phyloP scores from a whole-genome alignment of 2,113 vertebrate species.

The Corythornis madagascariensis region DNA sequence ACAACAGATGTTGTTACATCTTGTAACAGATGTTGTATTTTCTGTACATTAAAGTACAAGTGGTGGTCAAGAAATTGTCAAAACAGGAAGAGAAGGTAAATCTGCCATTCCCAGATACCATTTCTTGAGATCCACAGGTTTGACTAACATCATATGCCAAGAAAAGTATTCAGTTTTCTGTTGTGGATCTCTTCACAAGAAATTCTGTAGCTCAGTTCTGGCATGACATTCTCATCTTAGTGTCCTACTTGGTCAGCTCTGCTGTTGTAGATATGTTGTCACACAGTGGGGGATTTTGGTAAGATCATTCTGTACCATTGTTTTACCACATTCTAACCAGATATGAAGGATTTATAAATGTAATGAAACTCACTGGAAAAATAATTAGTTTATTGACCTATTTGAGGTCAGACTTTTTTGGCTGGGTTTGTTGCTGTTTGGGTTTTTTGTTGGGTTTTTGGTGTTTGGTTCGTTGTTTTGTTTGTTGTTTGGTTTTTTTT shows the following conservation, averaged over 20 bases:
- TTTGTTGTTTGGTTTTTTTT: background rate
- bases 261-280: background rate
- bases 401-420: background rate
- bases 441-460: accelerated
- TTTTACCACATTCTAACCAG: background rate
- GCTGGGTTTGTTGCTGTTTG: background rate
- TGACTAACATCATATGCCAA: background rate
- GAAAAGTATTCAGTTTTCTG: background rate
- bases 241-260: background rate
- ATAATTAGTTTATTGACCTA: background rate
- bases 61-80: background rate
- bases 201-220: background rate
- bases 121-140: background rate
- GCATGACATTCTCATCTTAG: background rate
- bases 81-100: background rate
- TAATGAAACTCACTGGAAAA: background rate
- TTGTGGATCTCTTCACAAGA: background rate
- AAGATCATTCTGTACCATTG: background rate
- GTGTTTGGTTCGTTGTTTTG: too few species aligned
- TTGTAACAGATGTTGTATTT: conserved; percentile 15
- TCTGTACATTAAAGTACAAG: background rate
- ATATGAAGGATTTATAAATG: background rate
- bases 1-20: background rate
- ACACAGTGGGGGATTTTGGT: background rate
- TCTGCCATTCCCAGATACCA: background rate